Conservation (phyloP, 2,113 vertebrate genomes). For the Agapornis roseicollis region DNA sequence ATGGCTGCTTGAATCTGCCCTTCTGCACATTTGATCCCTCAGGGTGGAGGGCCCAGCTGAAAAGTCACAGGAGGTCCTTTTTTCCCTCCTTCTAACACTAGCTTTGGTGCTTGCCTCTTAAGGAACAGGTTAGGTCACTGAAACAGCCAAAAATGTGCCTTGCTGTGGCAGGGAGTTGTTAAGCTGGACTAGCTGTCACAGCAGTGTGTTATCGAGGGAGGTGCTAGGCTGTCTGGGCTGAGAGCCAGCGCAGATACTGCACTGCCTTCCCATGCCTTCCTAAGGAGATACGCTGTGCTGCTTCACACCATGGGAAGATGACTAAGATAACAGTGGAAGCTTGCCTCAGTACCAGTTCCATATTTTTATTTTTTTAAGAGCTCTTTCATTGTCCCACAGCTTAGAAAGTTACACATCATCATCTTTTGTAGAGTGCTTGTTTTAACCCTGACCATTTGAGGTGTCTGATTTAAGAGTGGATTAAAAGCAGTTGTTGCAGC, state of each 20-base stretch:
- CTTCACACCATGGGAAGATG: neutral
- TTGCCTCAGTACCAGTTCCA: neutral
- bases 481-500: neutral
- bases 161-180: neutral
- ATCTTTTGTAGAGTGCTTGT: neutral
- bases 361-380: neutral
- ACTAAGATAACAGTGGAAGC: neutral
- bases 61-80: neutral
- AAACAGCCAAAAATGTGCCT: neutral
- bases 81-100: neutral
- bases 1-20: neutral
- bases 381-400: neutral
- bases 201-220: rapidly evolving
- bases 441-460: neutral
- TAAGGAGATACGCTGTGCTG: neutral
- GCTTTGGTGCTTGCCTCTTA: neutral
- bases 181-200: neutral
- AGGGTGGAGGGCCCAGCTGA: neutral
- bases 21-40: neutral
- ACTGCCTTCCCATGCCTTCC: neutral
- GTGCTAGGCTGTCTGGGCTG: too few species aligned
- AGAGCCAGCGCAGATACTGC: neutral
- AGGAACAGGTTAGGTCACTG: neutral
- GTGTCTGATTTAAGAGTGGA: neutral
- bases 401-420: neutral